Base-by-base conservation (phyloP, 2,113 vertebrate genomes). In the Cottus gobio region DNA sequence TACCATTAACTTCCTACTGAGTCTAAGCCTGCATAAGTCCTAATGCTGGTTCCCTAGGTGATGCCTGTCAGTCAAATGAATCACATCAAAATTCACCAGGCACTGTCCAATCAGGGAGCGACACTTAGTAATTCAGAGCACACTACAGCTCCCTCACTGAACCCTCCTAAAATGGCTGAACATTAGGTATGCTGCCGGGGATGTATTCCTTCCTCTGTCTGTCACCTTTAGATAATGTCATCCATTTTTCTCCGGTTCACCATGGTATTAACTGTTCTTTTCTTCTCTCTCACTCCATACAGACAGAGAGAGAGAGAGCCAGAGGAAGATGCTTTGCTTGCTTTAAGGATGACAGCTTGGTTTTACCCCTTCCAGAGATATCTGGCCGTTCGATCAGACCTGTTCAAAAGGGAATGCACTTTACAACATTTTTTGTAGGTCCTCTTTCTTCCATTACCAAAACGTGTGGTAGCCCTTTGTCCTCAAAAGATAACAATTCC, bases 131-230 rank as follows among this genome's bases (percentile, higher is more conserved):
- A 93, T 94, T 93, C 91, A 75, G 91, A 84, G 91, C 92, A 94
- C 92, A 93, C 83, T 5, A 37, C 87, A 84, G 91, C 90, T 90
- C 91, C 82, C 91, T 86, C 84, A 46, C 88, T 89, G 87, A 94
- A 92, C 91, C 90, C 79, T 89, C 85, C 87, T 92, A 91, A 94
- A 94, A 94, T 94, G 92, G 93, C 88, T 90, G 92, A 93, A 86
- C 90, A 91, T 89, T 91, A 90, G 87, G 82, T 86, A 92, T 87
- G 88, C 89, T 84, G 86, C 87, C 78, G 82, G 75, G 81, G 87
- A 89, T 80, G 76, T 78, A 79, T 84, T 88, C 79, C 87, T 92
- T 79, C 52, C 79, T 83, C 85, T 80, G 82, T 83, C 90, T 73
- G 86, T 92, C 92, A 90, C 90, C 93, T 93, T 91, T 90, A 83